These are phyloP conservation scores for Petrolisthes cinctipes DNA, from an alignment of 2,888 invertebrate species.

Conservation along the genomic window DNA sequence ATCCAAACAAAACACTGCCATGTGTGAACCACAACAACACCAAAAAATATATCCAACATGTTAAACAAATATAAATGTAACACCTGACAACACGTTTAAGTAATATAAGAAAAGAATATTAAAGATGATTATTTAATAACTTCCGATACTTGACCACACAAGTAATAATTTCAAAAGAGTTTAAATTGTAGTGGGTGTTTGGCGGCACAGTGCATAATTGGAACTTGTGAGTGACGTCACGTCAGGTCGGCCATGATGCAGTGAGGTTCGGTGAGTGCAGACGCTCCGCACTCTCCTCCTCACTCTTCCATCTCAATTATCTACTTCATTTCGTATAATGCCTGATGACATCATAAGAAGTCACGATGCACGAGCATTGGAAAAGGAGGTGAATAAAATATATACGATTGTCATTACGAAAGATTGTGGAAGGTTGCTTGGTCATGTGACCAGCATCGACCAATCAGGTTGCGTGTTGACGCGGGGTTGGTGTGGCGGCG, in stretches of 20 bases:
- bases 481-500: conserved; percentile 42
- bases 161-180: too few species aligned
- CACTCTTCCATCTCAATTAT: neutral
- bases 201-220: neutral
- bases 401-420: neutral
- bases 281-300: conserved; percentile 35
- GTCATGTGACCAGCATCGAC: conserved; percentile 53
- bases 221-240: conserved; percentile 43
- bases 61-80: too few species aligned
- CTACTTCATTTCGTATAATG: neutral
- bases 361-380: conserved; percentile 44
- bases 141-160: too few species aligned
- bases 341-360: conserved; percentile 1
- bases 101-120: neutral
- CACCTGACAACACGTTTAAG: neutral
- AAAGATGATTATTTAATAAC: neutral
- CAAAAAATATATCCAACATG: neutral
- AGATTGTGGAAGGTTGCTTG: conserved; percentile 37
- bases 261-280: conserved; percentile 18
- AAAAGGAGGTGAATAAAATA: conserved; percentile 16
- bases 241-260: conserved; percentile 50
- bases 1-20: conserved; percentile 15
- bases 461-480: conserved; percentile 47
- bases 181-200: too few species aligned
- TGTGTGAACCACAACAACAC: neutral